phyloP scores from a whole-genome alignment of 2,888 invertebrate species.

The Ophioninae sp. region DNA sequence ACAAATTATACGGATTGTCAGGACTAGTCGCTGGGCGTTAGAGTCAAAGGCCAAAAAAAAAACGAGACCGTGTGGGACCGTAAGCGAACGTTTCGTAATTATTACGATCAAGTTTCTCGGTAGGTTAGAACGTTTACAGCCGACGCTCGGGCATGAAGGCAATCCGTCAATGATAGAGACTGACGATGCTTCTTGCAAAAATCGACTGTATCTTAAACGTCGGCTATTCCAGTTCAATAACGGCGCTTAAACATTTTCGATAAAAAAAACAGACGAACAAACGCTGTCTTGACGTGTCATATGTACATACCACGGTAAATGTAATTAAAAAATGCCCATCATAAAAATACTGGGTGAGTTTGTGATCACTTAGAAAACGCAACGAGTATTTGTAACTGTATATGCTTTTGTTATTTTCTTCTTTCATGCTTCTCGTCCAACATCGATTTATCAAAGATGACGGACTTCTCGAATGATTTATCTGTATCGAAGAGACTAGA shows the following conservation, averaged over 20 bases:
- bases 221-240: too few relatives aligned
- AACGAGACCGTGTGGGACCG: conserved; percentile 38
- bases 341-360: conserved; percentile 49
- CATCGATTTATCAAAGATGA: conserved; percentile 15
- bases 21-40: conserved; percentile 47
- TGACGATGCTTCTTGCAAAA: conserved; percentile 10
- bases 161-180: conserved; percentile 14
- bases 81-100: conserved; percentile 36
- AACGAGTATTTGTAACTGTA: conserved; percentile 25
- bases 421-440: background rate
- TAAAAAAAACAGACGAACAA: conserved; percentile 8
- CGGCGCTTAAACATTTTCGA: background rate
- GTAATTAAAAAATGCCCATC: conserved; percentile 54
- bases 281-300: conserved; percentile 51
- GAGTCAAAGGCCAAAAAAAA: conserved; percentile 50
- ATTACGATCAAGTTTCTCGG: conserved; percentile 36
- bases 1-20: conserved; percentile 54
- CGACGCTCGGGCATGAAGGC: conserved; percentile 25
- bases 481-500: conserved; percentile 52
- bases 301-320: conserved; percentile 62
- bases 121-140: conserved; percentile 34
- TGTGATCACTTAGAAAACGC: conserved; percentile 44
- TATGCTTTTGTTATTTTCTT: conserved; percentile 15
- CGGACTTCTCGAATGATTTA: conserved; percentile 3
- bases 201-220: too few relatives aligned